These are phyloP conservation scores for Aphrophora alni DNA, from an alignment of 2,888 invertebrate species.

Conservation along the genomic window DNA sequence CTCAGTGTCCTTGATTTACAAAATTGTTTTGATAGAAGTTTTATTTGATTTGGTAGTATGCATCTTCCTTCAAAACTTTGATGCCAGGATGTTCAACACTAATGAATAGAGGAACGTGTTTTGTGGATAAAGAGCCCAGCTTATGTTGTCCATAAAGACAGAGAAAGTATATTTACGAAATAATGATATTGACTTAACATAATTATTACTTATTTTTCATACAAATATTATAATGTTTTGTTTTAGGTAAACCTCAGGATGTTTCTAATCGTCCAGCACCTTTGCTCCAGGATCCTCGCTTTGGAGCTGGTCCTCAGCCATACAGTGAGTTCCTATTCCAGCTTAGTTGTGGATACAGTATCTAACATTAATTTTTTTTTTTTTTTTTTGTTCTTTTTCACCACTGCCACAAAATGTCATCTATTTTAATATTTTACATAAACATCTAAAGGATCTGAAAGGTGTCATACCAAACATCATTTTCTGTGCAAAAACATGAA, in stretches of 20 bases:
- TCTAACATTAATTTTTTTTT: neutral
- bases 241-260: slow-evolving; percentile 48
- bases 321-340: slow-evolving; percentile 73
- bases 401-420: neutral
- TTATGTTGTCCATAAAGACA: neutral
- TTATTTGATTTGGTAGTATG: neutral
- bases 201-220: neutral
- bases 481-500: neutral
- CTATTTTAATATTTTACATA: neutral
- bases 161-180: neutral
- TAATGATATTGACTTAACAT: neutral
- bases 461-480: neutral
- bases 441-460: neutral
- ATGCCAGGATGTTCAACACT: too few relatives aligned
- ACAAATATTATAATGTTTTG: slow-evolving; percentile 22
- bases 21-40: slow-evolving; percentile 3
- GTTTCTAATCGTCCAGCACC: slow-evolving; percentile 58
- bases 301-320: slow-evolving; percentile 85
- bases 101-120: too few relatives aligned
- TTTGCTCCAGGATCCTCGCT: slow-evolving; percentile 86
- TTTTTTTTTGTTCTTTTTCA: neutral
- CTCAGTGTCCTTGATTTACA: neutral
- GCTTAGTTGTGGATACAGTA: neutral
- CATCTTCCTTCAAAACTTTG: neutral
- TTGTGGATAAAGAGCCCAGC: too few relatives aligned